Evolutionary conservation across 1,140 invertebrate species (phyloP), one percentile per base, ranked within the genome.

Genomic region (Drosophila busckii): DNA sequence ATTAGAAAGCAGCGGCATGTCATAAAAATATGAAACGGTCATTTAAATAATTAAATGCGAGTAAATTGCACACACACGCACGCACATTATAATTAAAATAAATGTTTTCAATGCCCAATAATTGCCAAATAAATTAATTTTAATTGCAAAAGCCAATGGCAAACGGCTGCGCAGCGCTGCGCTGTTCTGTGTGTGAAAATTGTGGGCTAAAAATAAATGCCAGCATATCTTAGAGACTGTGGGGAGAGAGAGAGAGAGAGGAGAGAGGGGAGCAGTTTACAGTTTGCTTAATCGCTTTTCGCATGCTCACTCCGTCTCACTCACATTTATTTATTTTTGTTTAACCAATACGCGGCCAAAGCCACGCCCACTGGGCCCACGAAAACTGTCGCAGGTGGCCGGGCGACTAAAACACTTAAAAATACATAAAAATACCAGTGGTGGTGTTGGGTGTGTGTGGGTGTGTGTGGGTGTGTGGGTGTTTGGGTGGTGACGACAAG

Each of bases 371-470:
- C 48, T 31, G 41, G 15, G 35, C 31, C 19, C 29, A 50, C 42
- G 5, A 32, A 58, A 69, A 48, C 34, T 66, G 68, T 70, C 68
- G 67, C 73, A 80, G 73, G 73, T 80, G 73, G 63, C 42, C 45
- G 45, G 45, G 50, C 38, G 54, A 32, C 26, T 17, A 41, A 50
- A 71, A 82, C 73, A 80, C 75, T 80, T 80, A 80, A 80, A 73
- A 80, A 80, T 80, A 80, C 73, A 80, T 80, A 80, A 80, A 80
- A 80, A 80, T 80, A 69, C 73, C 73, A 80, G 73, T 71, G 61
- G 28, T n/a, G n/a, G 52, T 46, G 8, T 17, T 44, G 34, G 35
- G 10, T 4, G 28, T 23, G 3, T 16, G n/a, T 8, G 41, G 19
- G 25, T 15, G 16, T 16, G 15, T 13, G n/a, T 29, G 8, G 10